These are phyloP conservation scores for Hirudo medicinalis DNA, from an alignment of 1,140 invertebrate species.

Conservation along the genomic window DNA sequence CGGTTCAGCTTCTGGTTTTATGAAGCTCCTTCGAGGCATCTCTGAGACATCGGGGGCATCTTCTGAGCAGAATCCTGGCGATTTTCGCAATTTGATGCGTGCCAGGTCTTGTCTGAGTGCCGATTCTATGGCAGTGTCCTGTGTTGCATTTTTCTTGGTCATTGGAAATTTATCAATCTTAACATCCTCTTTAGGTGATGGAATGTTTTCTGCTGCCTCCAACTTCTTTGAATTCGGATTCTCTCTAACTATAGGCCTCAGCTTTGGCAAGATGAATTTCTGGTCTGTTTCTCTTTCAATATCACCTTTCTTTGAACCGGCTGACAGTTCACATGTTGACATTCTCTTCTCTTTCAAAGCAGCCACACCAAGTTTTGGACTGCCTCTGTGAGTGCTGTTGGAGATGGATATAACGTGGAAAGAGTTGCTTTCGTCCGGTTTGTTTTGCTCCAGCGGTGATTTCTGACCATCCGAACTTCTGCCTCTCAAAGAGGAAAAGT, in stretches of 20 bases:
- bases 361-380: not conserved
- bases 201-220: not conserved
- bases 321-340: not conserved
- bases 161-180: not conserved
- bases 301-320: not conserved
- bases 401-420: not conserved
- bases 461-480: not conserved
- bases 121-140: not conserved
- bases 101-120: not conserved
- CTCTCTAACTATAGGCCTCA: not conserved
- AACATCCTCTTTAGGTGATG: not conserved
- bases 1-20: not conserved
- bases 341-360: not conserved
- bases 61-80: too few species aligned
- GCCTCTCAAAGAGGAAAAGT: not conserved
- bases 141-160: not conserved
- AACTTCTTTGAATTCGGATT: not conserved
- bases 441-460: not conserved
- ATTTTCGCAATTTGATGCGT: constrained; percentile 11
- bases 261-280: constrained; percentile 2
- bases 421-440: not conserved
- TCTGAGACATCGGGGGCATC: too few species aligned
- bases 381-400: not conserved
- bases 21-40: too few species aligned
- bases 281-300: not conserved